Evolutionary conservation across 2,888 invertebrate genomes (phyloP).

Genomic region (Conchocele bisecta): DNA sequence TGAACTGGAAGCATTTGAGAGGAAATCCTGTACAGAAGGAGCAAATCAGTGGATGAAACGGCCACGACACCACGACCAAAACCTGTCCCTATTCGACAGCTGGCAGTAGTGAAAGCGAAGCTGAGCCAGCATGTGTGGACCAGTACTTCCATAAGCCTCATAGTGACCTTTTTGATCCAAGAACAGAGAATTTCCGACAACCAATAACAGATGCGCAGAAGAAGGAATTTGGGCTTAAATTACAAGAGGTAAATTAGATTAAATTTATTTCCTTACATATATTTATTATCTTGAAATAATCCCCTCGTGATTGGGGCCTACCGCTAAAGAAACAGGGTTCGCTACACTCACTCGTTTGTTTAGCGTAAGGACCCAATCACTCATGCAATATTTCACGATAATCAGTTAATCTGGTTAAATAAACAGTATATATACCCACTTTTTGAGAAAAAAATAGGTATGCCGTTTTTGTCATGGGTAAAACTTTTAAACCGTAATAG

Average conservation of each 20-base stretch:
- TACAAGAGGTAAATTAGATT: neutral
- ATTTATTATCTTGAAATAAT: too few relatives aligned
- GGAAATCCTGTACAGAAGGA: conserved; percentile 28
- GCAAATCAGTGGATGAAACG: conserved; percentile 19
- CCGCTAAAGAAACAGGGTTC: too few relatives aligned
- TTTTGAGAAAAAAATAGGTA: too few relatives aligned
- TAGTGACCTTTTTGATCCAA: neutral
- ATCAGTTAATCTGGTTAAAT: too few relatives aligned
- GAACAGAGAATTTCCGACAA: neutral
- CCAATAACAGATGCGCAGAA: neutral
- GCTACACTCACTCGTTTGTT: too few relatives aligned
- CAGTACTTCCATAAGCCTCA: neutral
- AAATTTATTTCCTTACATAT: too few relatives aligned
- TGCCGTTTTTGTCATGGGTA: too few relatives aligned
- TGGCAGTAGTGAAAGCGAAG: conserved; percentile 8
- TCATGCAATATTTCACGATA: too few relatives aligned
- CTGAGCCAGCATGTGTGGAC: neutral
- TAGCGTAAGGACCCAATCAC: too few relatives aligned
- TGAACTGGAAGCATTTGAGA: conserved; percentile 29
- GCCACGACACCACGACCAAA: conserved; percentile 7
- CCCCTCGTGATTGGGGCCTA: too few relatives aligned
- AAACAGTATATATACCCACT: too few relatives aligned
- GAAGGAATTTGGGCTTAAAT: neutral
- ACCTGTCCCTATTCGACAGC: conserved; percentile 8
- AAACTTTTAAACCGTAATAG: too few relatives aligned